These are phyloP conservation scores for Trematomus loennbergii DNA, from an alignment of 2,113 vertebrate genomes.

Conservation along the genomic window DNA sequence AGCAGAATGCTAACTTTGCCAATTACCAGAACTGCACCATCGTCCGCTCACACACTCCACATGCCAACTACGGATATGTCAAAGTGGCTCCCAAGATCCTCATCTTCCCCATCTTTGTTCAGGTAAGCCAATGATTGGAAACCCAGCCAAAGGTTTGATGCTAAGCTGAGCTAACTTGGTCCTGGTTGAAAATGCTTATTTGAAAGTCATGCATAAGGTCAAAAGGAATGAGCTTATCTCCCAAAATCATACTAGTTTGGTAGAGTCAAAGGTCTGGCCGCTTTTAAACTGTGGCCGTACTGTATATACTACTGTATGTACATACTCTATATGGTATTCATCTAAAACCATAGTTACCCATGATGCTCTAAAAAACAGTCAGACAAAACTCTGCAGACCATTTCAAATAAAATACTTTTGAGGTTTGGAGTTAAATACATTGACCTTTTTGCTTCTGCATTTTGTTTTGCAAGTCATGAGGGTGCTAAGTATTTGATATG, in stretches of 20 bases:
- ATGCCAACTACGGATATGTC: slow-evolving; percentile 90
- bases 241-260: no score
- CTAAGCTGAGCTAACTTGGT: not conserved
- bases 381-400: not conserved
- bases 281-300: not conserved
- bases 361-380: not conserved
- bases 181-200: not conserved
- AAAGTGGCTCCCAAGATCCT: slow-evolving; percentile 93
- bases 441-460: slow-evolving; percentile 13
- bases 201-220: not conserved
- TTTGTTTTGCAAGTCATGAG: not conserved
- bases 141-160: not conserved
- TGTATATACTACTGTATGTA: no score
- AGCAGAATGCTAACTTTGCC: slow-evolving; percentile 85
- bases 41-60: slow-evolving; percentile 87
- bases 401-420: slow-evolving; percentile 24
- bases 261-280: not conserved
- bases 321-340: no score
- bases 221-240: no score
- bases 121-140: slow-evolving; percentile 78
- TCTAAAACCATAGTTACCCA: not conserved
- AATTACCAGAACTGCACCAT: slow-evolving; percentile 94
- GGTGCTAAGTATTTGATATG: not conserved
- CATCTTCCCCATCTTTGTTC: slow-evolving; percentile 95
- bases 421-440: slow-evolving; percentile 4